Evolutionary conservation across 1,140 invertebrate species (phyloP).

Genomic region (Pogonomyrmex barbatus): DNA sequence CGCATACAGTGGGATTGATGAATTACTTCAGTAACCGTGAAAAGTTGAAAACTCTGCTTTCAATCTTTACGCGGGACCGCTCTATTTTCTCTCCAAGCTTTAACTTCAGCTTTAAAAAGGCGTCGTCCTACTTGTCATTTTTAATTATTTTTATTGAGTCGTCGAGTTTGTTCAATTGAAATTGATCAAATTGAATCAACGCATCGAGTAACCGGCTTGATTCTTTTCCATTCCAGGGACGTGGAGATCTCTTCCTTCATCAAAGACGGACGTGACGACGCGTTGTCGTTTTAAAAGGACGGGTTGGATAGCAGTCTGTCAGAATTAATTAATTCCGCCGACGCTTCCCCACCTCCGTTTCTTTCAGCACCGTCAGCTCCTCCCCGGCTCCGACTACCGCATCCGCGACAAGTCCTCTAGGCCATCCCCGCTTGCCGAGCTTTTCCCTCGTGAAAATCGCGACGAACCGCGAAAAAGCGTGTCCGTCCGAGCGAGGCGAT

Average conservation of each 20-base stretch:
- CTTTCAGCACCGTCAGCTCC: conserved; percentile 51
- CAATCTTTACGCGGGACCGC: not conserved
- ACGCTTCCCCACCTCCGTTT: conserved; percentile 23
- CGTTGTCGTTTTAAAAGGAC: conserved; percentile 21
- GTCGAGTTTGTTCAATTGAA: conserved; percentile 22
- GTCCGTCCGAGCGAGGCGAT: conserved; percentile 54
- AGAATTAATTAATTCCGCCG: conserved; percentile 69
- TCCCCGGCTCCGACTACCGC: not conserved
- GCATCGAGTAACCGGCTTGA: not conserved
- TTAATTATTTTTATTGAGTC: conserved; percentile 38
- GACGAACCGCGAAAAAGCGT: conserved; percentile 64
- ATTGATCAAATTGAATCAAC: not conserved
- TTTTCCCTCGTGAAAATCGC: conserved; percentile 29
- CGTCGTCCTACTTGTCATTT: not conserved
- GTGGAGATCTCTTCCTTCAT: conserved; percentile 11
- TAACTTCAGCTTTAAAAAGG: not conserved
- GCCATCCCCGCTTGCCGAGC: conserved; percentile 9
- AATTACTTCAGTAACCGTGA: not conserved
- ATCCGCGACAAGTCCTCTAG: conserved; percentile 38
- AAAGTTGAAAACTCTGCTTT: not conserved
- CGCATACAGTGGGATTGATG: not conserved
- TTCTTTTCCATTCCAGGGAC: not conserved
- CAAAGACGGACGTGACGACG: conserved; percentile 17
- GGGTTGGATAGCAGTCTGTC: conserved; percentile 34
- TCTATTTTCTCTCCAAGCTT: not conserved